A percentile compares a stretch with the other conserved stretches of the same genome.
Evolutionary conservation across 2,888 invertebrate species (phyloP).

Genomic region (Acleris laterana): DNA sequence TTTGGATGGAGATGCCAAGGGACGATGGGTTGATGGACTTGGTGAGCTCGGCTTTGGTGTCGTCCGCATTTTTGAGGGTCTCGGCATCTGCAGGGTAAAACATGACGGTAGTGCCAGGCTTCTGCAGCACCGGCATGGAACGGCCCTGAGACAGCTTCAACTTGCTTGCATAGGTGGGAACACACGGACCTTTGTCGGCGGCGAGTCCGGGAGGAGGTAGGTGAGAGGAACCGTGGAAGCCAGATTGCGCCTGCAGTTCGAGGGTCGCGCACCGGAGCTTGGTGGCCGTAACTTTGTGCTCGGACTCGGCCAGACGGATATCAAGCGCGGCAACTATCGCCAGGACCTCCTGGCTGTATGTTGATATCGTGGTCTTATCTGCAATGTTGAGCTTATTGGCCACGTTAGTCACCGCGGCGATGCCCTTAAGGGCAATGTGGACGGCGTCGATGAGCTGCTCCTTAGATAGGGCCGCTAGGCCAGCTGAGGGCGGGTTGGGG

Average conservation of each 20-base stretch:
- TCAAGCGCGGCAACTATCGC: background rate
- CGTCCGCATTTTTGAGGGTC: slow-evolving; percentile 8
- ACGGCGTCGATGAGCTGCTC: background rate
- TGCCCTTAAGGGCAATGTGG: too few species aligned
- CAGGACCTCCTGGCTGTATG: background rate
- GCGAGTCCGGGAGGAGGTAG: too few species aligned
- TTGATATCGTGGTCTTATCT: background rate
- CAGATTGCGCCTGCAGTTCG: rapidly evolving
- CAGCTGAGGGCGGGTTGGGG: too few species aligned
- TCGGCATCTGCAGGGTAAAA: slow-evolving; percentile 31
- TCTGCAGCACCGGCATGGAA: background rate
- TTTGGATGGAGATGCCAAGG: background rate
- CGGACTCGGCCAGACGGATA: background rate
- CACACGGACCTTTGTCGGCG: background rate
- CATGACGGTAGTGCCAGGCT: slow-evolving; percentile 21
- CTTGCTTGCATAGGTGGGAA: background rate
- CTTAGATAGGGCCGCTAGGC: too few species aligned
- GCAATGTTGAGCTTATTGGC: background rate
- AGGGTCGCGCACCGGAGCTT: background rate
- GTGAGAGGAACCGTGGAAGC: too few species aligned
- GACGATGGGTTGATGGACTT: background rate
- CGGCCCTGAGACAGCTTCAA: background rate
- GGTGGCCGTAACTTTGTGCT: rapidly evolving
- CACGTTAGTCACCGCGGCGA: too few species aligned
- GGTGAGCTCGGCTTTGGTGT: background rate